These are phyloP conservation scores for Kryptolebias marmoratus DNA, from an alignment of 2,113 vertebrate species.

Conservation along the genomic window DNA sequence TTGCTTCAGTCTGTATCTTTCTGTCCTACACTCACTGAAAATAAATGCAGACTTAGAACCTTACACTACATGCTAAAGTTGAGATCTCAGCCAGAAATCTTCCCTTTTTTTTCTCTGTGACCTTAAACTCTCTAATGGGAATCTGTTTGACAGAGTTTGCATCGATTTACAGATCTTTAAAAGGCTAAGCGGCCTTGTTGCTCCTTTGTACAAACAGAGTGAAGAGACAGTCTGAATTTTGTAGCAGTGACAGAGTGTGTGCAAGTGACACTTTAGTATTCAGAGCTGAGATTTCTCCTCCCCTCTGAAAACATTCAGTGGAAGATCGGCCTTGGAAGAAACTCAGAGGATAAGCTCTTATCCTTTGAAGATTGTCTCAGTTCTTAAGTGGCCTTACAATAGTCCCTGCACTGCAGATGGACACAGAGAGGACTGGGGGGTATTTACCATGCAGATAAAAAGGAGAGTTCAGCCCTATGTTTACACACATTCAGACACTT, in stretches of 20 bases:
- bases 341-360: slow-evolving; percentile 58
- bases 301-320: slow-evolving; percentile 51
- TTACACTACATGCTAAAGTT: slow-evolving; percentile 20
- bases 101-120: slow-evolving; percentile 21
- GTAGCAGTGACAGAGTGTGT: slow-evolving; percentile 35
- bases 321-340: slow-evolving; percentile 31
- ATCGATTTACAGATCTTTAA: slow-evolving; percentile 52
- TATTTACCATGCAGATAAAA: slow-evolving; percentile 58
- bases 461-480: slow-evolving; percentile 47
- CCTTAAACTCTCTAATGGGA: slow-evolving; percentile 40
- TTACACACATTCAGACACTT: slow-evolving; percentile 58
- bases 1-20: slow-evolving; percentile 3
- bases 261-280: slow-evolving; percentile 61
- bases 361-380: slow-evolving; percentile 59
- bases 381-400: slow-evolving; percentile 46
- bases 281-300: slow-evolving; percentile 23
- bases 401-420: slow-evolving; percentile 30
- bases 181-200: slow-evolving; percentile 30
- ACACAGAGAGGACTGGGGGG: slow-evolving; percentile 36
- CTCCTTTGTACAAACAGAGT: slow-evolving; percentile 37
- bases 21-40: background rate
- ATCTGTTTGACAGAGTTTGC: slow-evolving; percentile 44
- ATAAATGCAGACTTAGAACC: background rate
- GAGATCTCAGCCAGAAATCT: slow-evolving; percentile 20
- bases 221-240: slow-evolving; percentile 6